Evolutionary conservation across 2,888 invertebrate species (phyloP).

Genomic region (Conchocele bisecta): DNA sequence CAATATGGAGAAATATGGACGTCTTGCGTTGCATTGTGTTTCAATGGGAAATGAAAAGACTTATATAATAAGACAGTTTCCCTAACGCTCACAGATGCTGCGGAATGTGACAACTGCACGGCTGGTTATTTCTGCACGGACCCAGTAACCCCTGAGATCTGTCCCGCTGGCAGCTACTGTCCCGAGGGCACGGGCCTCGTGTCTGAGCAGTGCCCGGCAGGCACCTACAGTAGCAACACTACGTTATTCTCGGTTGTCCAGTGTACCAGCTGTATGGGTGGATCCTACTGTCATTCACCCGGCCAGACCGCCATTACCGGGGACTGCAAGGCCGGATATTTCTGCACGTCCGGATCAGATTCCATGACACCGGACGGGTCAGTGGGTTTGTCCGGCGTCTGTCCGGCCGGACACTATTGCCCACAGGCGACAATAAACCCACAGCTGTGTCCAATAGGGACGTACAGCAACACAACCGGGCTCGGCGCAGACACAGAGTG

Average conservation of each 20-base stretch:
- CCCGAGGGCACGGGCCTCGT: constrained; percentile 78
- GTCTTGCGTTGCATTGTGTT: no score
- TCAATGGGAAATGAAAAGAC: no score
- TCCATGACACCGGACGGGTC: constrained; percentile 68
- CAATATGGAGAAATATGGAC: no score
- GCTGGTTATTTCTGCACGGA: constrained; percentile 75
- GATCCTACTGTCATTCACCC: constrained; percentile 73
- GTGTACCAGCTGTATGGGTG: constrained; percentile 78
- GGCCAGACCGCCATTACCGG: constrained; percentile 72
- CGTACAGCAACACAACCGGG: constrained; percentile 68
- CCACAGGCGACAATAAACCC: constrained; percentile 68
- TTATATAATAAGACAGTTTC: no score
- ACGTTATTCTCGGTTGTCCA: constrained; percentile 71
- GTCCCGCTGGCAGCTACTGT: constrained; percentile 79
- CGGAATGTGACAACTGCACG: constrained; percentile 74
- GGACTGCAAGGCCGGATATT: constrained; percentile 73
- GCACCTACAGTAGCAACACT: constrained; percentile 72
- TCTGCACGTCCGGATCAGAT: constrained; percentile 74
- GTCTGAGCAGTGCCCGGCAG: constrained; percentile 77
- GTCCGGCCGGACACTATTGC: constrained; percentile 78
- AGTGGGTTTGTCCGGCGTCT: constrained; percentile 76
- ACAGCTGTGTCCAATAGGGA: constrained; percentile 72
- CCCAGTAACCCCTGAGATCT: constrained; percentile 68
- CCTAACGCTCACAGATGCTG: constrained; percentile 70
- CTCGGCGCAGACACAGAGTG: constrained; percentile 63